phyloP scores from a whole-genome alignment of 2,113 vertebrate genomes.

The Parus major region DNA sequence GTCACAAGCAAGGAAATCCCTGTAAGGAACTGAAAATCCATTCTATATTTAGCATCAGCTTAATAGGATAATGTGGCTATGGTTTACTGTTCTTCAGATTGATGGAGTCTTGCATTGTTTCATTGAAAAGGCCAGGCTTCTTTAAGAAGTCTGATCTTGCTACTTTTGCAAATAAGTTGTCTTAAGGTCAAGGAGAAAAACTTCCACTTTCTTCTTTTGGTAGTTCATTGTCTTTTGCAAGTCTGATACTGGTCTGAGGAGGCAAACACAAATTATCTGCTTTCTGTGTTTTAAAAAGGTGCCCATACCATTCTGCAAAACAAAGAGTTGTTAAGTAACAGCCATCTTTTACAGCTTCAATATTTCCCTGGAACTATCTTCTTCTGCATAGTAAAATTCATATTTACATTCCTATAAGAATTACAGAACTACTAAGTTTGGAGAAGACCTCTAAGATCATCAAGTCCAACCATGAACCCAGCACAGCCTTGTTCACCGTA shows the following conservation, averaged over 20 bases:
- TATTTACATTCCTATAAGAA: not conserved
- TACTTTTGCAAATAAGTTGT: not conserved
- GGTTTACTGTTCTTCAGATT: not conserved
- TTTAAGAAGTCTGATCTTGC: not conserved
- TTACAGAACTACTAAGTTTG: not conserved
- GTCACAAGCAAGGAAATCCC: slow-evolving; percentile 17
- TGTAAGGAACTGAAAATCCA: slow-evolving; percentile 20
- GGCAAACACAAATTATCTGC: fast-evolving
- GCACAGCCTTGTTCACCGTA: not conserved
- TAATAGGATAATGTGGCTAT: slow-evolving; percentile 2
- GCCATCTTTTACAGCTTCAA: not conserved
- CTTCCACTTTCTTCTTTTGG: not conserved
- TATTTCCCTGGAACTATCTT: not conserved
- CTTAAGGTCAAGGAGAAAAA: not conserved
- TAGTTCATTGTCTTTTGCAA: not conserved
- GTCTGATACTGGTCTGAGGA: not conserved
- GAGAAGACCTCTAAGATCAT: not conserved
- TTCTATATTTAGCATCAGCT: slow-evolving; percentile 47
- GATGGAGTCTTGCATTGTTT: not conserved
- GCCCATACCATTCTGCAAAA: not conserved
- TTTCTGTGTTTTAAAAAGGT: not conserved
- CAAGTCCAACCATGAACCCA: not conserved
- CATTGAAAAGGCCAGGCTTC: not conserved
- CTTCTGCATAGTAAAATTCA: not conserved
- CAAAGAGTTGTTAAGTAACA: not conserved